Evolutionary conservation across 2,888 invertebrate species (phyloP).

Genomic region (Agrotis clavis): DNA sequence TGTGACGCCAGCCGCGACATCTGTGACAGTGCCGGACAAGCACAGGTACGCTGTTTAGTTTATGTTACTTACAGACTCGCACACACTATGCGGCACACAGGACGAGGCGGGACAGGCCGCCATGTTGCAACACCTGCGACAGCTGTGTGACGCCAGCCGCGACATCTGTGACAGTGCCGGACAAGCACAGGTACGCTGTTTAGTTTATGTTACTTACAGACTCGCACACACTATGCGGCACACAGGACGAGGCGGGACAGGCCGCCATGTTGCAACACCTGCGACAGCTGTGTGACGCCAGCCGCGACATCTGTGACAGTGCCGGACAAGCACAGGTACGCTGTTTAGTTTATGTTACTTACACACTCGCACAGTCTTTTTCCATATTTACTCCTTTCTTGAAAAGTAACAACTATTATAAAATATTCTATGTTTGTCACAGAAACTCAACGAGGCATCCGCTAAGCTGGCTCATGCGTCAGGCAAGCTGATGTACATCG

Average conservation of each 20-base stretch:
- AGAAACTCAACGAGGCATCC: conserved; percentile 55
- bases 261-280: no score
- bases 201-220: no score
- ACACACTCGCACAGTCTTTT: no score
- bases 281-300: no score
- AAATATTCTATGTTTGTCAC: background rate
- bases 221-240: no score
- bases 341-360: no score
- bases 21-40: conserved; percentile 19
- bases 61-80: background rate
- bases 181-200: conserved; percentile 6
- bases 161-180: conserved; percentile 30
- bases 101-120: no score
- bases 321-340: no score
- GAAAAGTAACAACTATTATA: background rate
- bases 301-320: no score
- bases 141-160: conserved; percentile 43
- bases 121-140: conserved; percentile 27
- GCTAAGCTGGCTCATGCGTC: conserved; percentile 57
- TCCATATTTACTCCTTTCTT: background rate
- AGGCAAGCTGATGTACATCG: conserved; percentile 41
- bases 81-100: no score
- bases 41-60: conserved; percentile 16
- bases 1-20: conserved; percentile 34
- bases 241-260: no score